Conservation (phyloP, 1,140 invertebrate genomes). For the Zaprionus nigranus region DNA sequence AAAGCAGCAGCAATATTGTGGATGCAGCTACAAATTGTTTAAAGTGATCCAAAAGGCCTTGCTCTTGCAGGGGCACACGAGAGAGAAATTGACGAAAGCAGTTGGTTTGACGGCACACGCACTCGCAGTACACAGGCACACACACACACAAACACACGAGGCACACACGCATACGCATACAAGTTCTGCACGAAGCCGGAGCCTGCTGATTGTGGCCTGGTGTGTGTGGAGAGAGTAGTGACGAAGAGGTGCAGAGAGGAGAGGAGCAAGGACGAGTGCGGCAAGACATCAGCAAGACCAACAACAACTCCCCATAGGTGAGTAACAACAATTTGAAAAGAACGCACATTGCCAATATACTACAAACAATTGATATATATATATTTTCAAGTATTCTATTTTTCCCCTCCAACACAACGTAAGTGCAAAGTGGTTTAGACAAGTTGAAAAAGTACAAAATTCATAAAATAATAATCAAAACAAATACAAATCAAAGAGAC, state of each 20-base stretch:
- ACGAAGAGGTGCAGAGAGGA: background rate
- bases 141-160: background rate
- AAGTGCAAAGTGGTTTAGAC: conserved; percentile 56
- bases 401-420: conserved; percentile 76
- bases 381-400: conserved; percentile 82
- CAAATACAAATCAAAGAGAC: conserved; percentile 25
- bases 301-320: conserved; percentile 54
- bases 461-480: conserved; percentile 37
- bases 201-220: conserved; percentile 24
- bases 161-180: conserved; percentile 5
- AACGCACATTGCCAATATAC: conserved; percentile 52
- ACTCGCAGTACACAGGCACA: conserved; percentile 6
- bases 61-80: conserved; percentile 1
- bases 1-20: background rate
- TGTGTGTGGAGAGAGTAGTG: background rate
- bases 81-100: conserved; percentile 37
- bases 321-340: conserved; percentile 60
- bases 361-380: conserved; percentile 77
- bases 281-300: background rate
- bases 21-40: background rate
- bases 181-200: conserved; percentile 35
- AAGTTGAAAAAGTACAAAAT: conserved; percentile 40
- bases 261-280: conserved; percentile 22
- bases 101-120: conserved; percentile 12
- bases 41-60: conserved; percentile 3